A percentile compares a stretch with the other conserved stretches of the same genome.
Evolutionary conservation across 2,888 invertebrate genomes (phyloP).

Genomic region (Ormyrus pomaceus): DNA sequence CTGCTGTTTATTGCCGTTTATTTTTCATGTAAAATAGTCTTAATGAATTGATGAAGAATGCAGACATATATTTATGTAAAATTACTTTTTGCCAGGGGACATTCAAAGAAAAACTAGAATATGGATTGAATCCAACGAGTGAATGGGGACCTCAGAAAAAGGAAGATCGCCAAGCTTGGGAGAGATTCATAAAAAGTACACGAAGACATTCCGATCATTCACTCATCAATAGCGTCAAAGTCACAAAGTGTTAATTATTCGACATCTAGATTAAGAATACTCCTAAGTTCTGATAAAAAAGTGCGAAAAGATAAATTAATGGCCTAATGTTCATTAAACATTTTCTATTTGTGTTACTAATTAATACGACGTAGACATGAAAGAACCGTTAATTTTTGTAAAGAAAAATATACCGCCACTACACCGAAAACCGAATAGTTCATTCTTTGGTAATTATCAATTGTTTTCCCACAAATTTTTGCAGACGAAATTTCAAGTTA

Average conservation of each 20-base stretch:
- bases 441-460: background rate
- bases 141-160: conserved; percentile 73
- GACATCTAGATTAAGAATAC: conserved; percentile 28
- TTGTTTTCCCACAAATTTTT: conserved; percentile 8
- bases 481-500: conserved; percentile 12
- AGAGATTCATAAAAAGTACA: conserved; percentile 60
- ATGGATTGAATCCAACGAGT: conserved; percentile 67
- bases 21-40: background rate
- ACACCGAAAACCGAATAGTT: background rate
- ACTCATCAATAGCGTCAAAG: conserved; percentile 52
- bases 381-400: conserved; percentile 27
- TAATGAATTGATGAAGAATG: background rate
- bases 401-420: conserved; percentile 22
- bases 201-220: conserved; percentile 57
- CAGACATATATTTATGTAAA: background rate
- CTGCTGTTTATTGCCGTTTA: background rate
- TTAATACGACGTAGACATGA: background rate
- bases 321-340: conserved; percentile 26
- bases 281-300: conserved; percentile 7
- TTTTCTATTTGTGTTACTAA: conserved; percentile 22
- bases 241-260: conserved; percentile 46
- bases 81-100: conserved; percentile 60
- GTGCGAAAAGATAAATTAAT: conserved; percentile 26
- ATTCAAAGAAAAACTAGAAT: conserved; percentile 65
- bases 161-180: conserved; percentile 68